Evolutionary conservation across 2,113 vertebrate genomes (phyloP).

Genomic region (Gorsachius goisagi): DNA sequence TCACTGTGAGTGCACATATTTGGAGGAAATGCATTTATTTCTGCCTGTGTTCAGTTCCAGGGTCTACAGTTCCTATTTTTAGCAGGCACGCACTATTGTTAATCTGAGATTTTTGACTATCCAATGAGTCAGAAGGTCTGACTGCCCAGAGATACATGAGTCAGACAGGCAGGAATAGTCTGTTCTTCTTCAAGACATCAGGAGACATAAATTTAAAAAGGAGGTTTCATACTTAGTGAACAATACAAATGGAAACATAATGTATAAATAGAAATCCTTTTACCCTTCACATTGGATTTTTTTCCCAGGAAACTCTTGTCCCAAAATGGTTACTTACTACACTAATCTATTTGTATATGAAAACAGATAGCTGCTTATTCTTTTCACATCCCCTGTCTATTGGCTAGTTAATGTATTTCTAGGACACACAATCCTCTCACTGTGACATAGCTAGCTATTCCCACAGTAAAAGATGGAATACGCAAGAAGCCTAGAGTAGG

Average conservation of each 20-base stretch:
- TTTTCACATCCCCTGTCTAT: background rate
- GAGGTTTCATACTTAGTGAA: slow-evolving; percentile 55
- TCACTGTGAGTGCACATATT: background rate
- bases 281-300: slow-evolving; percentile 40
- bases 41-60: slow-evolving; percentile 6
- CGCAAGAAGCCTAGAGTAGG: background rate
- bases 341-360: background rate
- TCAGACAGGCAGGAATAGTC: slow-evolving; percentile 73
- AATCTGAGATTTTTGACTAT: slow-evolving; percentile 67
- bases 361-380: background rate
- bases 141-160: slow-evolving; percentile 70
- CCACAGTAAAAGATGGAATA: background rate
- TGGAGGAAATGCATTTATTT: slow-evolving; percentile 42
- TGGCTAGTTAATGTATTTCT: slow-evolving; percentile 40
- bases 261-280: slow-evolving; percentile 63
- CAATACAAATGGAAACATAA: slow-evolving; percentile 53
- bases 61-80: slow-evolving; percentile 68
- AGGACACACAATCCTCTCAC: background rate
- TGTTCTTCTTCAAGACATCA: slow-evolving; percentile 60
- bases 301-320: slow-evolving; percentile 20
- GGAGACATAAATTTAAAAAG: slow-evolving; percentile 52
- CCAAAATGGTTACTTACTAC: background rate
- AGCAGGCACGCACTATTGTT: slow-evolving; percentile 61
- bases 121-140: slow-evolving; percentile 75
- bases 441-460: slow-evolving; percentile 1